Evolutionary conservation across 2,888 invertebrate species (phyloP).

Genomic region (Neocrepidodera transversa): DNA sequence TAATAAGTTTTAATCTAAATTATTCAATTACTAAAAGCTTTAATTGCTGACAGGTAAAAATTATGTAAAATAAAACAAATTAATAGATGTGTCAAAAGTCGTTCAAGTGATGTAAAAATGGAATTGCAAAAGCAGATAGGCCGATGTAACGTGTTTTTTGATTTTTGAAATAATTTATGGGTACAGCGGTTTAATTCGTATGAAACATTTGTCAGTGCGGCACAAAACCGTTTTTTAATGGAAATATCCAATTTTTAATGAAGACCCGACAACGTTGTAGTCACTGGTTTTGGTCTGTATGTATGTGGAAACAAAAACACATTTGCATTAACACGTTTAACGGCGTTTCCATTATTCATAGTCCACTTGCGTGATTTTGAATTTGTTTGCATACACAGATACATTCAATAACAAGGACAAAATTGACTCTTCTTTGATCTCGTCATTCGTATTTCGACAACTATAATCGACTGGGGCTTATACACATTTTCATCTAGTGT

Average conservation of each 20-base stretch:
- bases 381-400: slow-evolving; percentile 27
- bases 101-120: too few species aligned
- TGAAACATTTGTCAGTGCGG: slow-evolving; percentile 15
- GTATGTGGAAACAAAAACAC: slow-evolving; percentile 25
- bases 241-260: slow-evolving; percentile 19
- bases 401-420: slow-evolving; percentile 27
- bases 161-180: slow-evolving; percentile 10
- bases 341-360: slow-evolving; percentile 28
- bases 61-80: too few species aligned
- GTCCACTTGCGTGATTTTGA: slow-evolving; percentile 28
- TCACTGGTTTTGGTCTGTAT: slow-evolving; percentile 1
- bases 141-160: background rate
- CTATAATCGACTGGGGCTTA: slow-evolving; percentile 31
- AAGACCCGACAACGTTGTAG: slow-evolving; percentile 13
- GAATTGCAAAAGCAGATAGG: background rate
- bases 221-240: slow-evolving; percentile 16
- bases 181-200: background rate
- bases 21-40: too few species aligned
- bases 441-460: slow-evolving; percentile 31
- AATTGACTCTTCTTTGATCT: slow-evolving; percentile 32
- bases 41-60: too few species aligned
- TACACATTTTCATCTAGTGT: slow-evolving; percentile 30
- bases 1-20: too few species aligned
- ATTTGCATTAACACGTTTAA: slow-evolving; percentile 30
- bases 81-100: too few species aligned